phyloP scores from a whole-genome alignment of 2,797 vertebrate species.

The Channa striata region DNA sequence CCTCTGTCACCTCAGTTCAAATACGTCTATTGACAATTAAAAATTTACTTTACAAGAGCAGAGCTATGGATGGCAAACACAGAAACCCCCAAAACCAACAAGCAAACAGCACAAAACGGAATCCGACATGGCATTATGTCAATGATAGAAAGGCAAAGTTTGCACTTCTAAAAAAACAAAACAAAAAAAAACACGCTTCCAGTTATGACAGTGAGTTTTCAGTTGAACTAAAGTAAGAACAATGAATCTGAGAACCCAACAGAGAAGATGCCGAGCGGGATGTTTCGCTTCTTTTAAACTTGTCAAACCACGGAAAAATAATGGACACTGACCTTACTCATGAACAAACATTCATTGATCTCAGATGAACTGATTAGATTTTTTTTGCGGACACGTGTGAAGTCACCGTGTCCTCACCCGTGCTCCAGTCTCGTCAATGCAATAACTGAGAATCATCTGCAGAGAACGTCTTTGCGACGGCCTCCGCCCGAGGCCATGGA shows the following conservation, averaged over 20 bases:
- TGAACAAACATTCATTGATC: too few relatives aligned
- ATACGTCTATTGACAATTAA: slow-evolving; percentile 25
- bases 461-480: too few relatives aligned
- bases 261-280: too few relatives aligned
- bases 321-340: background rate
- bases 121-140: background rate
- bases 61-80: slow-evolving; percentile 1
- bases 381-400: too few relatives aligned
- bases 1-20: slow-evolving; percentile 19
- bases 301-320: background rate
- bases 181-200: background rate
- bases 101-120: background rate
- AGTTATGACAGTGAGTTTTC: background rate
- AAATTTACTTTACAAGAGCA: slow-evolving; percentile 3
- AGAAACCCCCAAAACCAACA: slow-evolving; percentile 23
- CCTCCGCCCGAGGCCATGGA: too few relatives aligned
- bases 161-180: background rate
- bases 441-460: too few relatives aligned
- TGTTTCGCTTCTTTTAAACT: too few relatives aligned
- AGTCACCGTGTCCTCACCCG: too few relatives aligned
- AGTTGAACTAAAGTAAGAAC: background rate
- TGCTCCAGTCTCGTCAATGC: too few relatives aligned
- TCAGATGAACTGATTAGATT: too few relatives aligned
- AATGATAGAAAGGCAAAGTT: background rate
- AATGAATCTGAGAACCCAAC: too few relatives aligned